Percentiles rank a stretch among this genome's conserved stretches.
Conservation (phyloP, 2,888 invertebrate genomes). For the Aquatica leii region DNA sequence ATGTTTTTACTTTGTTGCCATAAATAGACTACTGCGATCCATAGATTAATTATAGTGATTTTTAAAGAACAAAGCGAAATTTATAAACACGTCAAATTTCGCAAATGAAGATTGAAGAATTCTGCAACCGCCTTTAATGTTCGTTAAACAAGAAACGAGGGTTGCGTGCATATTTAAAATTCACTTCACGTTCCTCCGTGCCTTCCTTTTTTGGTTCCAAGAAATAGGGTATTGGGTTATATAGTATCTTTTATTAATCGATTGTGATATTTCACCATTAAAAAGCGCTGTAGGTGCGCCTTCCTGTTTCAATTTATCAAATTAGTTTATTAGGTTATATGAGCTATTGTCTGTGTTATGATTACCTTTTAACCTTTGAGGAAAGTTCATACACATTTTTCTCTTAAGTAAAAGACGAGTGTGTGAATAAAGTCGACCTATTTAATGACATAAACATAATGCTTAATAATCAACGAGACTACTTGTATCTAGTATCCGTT, state of each 20-base stretch:
- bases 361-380: slow-evolving; percentile 33
- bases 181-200: neutral
- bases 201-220: slow-evolving; percentile 1
- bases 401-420: neutral
- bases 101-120: no score
- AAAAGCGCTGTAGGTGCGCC: slow-evolving; percentile 41
- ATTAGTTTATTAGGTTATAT: slow-evolving; percentile 46
- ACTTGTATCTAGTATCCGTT: neutral
- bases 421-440: neutral
- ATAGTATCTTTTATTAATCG: slow-evolving; percentile 25
- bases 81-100: no score
- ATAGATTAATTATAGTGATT: no score
- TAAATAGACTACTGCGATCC: no score
- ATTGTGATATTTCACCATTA: slow-evolving; percentile 33
- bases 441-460: neutral
- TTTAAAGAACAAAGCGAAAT: no score
- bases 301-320: slow-evolving; percentile 47
- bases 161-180: neutral
- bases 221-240: neutral
- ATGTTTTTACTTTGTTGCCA: no score
- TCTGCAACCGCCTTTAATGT: neutral
- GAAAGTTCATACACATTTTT: slow-evolving; percentile 22
- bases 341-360: slow-evolving; percentile 42
- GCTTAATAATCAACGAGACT: neutral
- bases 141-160: neutral